These are phyloP conservation scores for Bedellia somnulentella DNA, from an alignment of 2,888 invertebrate species.

Conservation along the genomic window DNA sequence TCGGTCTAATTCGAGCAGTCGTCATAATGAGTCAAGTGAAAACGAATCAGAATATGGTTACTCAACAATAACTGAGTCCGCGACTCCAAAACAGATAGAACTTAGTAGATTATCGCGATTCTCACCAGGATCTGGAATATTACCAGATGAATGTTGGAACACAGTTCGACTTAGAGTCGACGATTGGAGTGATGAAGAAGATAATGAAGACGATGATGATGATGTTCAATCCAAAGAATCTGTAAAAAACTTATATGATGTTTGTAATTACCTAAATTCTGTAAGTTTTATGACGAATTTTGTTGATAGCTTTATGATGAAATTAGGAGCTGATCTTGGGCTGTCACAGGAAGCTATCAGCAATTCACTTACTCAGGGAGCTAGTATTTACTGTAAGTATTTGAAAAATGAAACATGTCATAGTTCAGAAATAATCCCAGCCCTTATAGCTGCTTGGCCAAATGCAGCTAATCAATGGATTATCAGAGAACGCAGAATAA, in stretches of 20 bases:
- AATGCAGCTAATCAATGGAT: slow-evolving; percentile 70
- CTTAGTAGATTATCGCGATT: slow-evolving; percentile 32
- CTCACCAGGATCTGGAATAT: slow-evolving; percentile 38
- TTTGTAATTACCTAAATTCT: slow-evolving; percentile 64
- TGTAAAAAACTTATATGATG: slow-evolving; percentile 38
- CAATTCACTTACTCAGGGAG: slow-evolving; percentile 64
- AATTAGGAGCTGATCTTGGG: slow-evolving; percentile 60
- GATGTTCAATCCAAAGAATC: slow-evolving; percentile 18
- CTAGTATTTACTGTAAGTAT: slow-evolving; percentile 62
- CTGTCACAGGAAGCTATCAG: slow-evolving; percentile 55
- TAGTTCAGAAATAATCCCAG: slow-evolving; percentile 70
- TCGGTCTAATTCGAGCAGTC: slow-evolving; percentile 46
- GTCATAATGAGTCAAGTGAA: slow-evolving; percentile 44
- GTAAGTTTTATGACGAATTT: slow-evolving; percentile 70
- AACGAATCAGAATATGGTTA: slow-evolving; percentile 66
- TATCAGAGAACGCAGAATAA: slow-evolving; percentile 57
- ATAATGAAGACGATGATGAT: slow-evolving; percentile 26
- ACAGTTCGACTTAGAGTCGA: slow-evolving; percentile 38
- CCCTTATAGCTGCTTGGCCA: slow-evolving; percentile 74
- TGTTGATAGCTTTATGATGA: slow-evolving; percentile 63
- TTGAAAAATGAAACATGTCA: slow-evolving; percentile 35
- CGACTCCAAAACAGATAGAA: slow-evolving; percentile 60
- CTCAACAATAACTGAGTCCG: slow-evolving; percentile 61
- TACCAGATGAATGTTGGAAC: slow-evolving; percentile 57
- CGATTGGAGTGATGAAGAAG: slow-evolving; percentile 39